Evolutionary conservation across 2,113 vertebrate species (phyloP), one percentile per base, ranked within the genome.

Genomic region (Callopanchax toddi): DNA sequence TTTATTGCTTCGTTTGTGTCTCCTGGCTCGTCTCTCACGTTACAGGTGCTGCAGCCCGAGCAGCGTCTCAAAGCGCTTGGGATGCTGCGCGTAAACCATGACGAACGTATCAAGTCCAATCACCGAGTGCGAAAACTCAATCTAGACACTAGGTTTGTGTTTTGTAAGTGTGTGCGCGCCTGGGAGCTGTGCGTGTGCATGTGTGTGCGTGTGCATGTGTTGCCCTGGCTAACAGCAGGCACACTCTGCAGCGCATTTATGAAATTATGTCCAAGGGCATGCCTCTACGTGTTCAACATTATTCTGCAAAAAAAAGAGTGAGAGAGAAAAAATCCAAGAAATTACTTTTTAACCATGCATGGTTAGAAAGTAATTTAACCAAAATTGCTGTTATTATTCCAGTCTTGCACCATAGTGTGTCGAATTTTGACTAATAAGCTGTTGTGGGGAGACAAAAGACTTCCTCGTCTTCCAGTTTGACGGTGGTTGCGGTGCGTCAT

Each of bases 41-140:
- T 73, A 60, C 82, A 85, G 76, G 65, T 77, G 73, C 60, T 39
- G 40, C 74, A 83, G 60, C 42, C 48, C 26, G 23, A 74, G 81
- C 81, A 69, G 77, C n/a, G 46, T 50, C 59, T 69, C 58, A 37
- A 26, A 40, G 78, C 34, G 53, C 34, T 26, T 23, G 56, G 54
- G 71, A 58, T 25, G 66, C 49, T 79, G 79, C 69, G 79, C 77
- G 71, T 76, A 54, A 63, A 78, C 57, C 65, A 52, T 80, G 79
- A 89, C 81, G 65, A 49, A 67, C 26, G 60, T 54, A 76, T 78
- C 77, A 76, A 83, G 75, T 81, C 81, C 79, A 75, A 83, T 83
- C 83, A 71, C 36, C 4, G 65, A 23, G 58, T 67, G 68, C 3
- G 40, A 85, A 76, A 84, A 80, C 64, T 78, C 82, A 81, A 59